phyloP scores from a whole-genome alignment of 1,140 invertebrate genomes.

The Magallana angulata region DNA sequence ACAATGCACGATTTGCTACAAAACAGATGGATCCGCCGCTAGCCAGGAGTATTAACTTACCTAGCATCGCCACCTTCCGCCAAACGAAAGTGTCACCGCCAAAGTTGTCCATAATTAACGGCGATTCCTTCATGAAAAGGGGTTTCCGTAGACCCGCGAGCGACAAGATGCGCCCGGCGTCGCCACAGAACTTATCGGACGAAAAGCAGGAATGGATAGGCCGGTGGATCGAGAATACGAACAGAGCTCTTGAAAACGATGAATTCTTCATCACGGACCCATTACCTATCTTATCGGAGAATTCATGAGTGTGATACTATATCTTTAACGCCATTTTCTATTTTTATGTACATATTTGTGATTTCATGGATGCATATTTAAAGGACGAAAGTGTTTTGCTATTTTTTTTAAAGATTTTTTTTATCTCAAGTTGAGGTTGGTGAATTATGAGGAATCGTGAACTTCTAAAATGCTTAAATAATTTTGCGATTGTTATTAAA shows the following conservation, averaged over 20 bases:
- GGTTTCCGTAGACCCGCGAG: slow-evolving; percentile 38
- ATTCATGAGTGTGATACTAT: neutral
- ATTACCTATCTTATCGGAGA: slow-evolving; percentile 41
- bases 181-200: slow-evolving; percentile 51
- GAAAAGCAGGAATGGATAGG: slow-evolving; percentile 56
- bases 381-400: no score
- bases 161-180: slow-evolving; percentile 41
- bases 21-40: slow-evolving; percentile 19
- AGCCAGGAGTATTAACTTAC: slow-evolving; percentile 22
- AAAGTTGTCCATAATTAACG: slow-evolving; percentile 37
- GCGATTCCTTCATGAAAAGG: neutral
- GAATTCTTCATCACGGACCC: slow-evolving; percentile 40
- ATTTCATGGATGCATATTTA: no score
- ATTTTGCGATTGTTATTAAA: no score
- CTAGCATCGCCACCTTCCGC: neutral
- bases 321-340: no score
- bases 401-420: no score
- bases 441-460: no score
- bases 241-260: slow-evolving; percentile 48
- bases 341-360: no score
- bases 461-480: no score
- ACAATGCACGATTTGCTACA: slow-evolving; percentile 35
- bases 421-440: no score
- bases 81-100: slow-evolving; percentile 29
- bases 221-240: slow-evolving; percentile 54